phyloP scores from a whole-genome alignment of 2,113 vertebrate species.

The Rostratula benghalensis region DNA sequence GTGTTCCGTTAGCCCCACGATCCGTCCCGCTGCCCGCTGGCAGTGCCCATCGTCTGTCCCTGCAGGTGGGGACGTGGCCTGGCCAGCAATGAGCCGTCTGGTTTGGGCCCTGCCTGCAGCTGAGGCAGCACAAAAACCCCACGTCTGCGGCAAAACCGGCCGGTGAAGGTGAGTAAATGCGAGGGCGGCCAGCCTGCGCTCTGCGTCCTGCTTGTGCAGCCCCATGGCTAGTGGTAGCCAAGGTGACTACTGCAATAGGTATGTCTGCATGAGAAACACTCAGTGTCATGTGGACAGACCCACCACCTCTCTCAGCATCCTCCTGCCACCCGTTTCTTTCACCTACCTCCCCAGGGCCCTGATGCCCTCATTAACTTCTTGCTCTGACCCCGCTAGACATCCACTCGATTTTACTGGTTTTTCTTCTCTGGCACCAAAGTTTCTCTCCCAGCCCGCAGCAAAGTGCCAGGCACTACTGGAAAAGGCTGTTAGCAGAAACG shows the following conservation, averaged over 20 bases:
- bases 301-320: background rate
- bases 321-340: fast-evolving
- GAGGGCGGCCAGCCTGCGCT: background rate
- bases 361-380: background rate
- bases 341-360: background rate
- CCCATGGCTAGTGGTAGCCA: background rate
- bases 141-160: constrained; percentile 30
- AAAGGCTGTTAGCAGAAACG: background rate
- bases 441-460: background rate
- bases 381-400: background rate
- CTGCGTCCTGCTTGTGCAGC: background rate
- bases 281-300: background rate
- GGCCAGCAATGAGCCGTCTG: too few relatives aligned
- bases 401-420: background rate
- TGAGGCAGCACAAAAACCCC: constrained; percentile 54
- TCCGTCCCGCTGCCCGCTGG: background rate
- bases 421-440: background rate
- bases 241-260: background rate
- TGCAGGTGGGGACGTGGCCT: background rate
- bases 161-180: constrained; percentile 14
- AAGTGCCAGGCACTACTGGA: background rate
- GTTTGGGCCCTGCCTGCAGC: background rate
- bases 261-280: background rate
- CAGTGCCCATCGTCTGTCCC: fast-evolving
- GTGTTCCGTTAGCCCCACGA: background rate